These are phyloP conservation scores for Reticulitermes lucifugus DNA, from an alignment of 2,888 invertebrate genomes.

Conservation along the genomic window DNA sequence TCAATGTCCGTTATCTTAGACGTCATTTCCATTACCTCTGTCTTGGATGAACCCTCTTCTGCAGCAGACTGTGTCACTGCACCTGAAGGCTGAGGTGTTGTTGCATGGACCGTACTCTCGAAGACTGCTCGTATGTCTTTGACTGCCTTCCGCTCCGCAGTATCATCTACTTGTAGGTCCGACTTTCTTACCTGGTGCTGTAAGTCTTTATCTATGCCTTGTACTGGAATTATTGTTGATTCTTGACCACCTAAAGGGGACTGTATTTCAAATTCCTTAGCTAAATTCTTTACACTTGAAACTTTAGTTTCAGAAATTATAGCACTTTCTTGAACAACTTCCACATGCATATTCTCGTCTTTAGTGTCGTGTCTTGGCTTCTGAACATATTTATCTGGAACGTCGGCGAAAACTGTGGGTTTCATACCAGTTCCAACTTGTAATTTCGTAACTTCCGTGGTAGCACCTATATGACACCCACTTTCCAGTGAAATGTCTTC, in stretches of 20 bases:
- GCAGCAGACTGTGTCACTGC: too few species aligned
- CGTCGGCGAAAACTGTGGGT: not conserved
- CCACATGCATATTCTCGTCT: not conserved
- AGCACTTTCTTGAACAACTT: conserved; percentile 4
- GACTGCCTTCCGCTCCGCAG: not conserved
- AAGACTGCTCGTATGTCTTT: not conserved
- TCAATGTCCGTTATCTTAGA: conserved; percentile 17
- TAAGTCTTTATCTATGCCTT: too few species aligned
- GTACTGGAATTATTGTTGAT: too few species aligned
- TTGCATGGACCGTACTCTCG: not conserved
- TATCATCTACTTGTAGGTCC: not conserved
- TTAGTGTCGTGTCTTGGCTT: not conserved
- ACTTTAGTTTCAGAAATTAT: not conserved
- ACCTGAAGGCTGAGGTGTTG: too few species aligned
- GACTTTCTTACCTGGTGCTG: too few species aligned
- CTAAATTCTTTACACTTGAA: conserved; percentile 34
- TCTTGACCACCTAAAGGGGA: too few species aligned
- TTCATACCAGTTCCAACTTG: too few species aligned
- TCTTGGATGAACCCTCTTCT: not conserved
- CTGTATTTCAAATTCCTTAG: conserved; percentile 45
- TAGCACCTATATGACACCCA: too few species aligned
- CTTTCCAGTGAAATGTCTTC: not conserved
- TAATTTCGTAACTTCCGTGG: too few species aligned
- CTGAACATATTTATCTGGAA: not conserved
- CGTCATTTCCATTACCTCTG: conserved; percentile 46